Conservation (phyloP, 2,888 invertebrate species). For the Clusia tigrina region DNA sequence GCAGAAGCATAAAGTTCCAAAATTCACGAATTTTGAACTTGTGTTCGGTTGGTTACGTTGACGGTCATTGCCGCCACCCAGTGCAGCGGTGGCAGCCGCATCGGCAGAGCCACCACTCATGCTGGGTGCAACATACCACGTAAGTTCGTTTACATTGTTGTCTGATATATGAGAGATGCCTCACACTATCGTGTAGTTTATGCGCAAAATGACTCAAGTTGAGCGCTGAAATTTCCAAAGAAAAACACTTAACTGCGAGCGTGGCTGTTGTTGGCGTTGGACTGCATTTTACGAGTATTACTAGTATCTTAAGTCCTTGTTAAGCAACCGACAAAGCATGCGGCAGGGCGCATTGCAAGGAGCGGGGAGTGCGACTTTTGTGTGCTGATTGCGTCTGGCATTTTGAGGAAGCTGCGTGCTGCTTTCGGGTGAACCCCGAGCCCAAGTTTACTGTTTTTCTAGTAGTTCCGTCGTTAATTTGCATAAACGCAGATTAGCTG, state of each 20-base stretch:
- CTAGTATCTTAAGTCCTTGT: conserved; percentile 4
- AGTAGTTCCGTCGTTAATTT: too few species aligned
- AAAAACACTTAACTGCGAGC: conserved; percentile 10
- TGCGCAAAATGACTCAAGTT: conserved; percentile 18
- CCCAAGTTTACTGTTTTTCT: too few species aligned
- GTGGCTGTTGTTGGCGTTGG: too few species aligned
- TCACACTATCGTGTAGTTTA: neutral
- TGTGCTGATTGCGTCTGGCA: neutral
- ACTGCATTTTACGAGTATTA: neutral
- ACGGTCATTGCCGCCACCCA: conserved; percentile 19
- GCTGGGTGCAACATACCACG: neutral
- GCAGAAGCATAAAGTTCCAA: neutral
- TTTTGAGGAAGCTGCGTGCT: neutral
- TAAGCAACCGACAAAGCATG: conserved; percentile 2
- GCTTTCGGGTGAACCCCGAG: too few species aligned
- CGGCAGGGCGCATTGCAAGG: neutral
- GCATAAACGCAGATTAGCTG: too few species aligned
- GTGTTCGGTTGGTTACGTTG: neutral
- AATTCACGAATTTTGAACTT: neutral
- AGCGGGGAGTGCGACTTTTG: neutral
- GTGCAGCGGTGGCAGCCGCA: neutral
- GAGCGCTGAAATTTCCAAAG: conserved; percentile 9
- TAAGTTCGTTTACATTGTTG: conserved; percentile 21
- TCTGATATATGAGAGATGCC: conserved; percentile 2
- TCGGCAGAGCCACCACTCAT: too few species aligned